A percentile compares a stretch with the other conserved stretches of the same genome.
These are phyloP conservation scores for Isotomurus palustris DNA, from an alignment of 2,888 invertebrate genomes.

Conservation along the genomic window DNA sequence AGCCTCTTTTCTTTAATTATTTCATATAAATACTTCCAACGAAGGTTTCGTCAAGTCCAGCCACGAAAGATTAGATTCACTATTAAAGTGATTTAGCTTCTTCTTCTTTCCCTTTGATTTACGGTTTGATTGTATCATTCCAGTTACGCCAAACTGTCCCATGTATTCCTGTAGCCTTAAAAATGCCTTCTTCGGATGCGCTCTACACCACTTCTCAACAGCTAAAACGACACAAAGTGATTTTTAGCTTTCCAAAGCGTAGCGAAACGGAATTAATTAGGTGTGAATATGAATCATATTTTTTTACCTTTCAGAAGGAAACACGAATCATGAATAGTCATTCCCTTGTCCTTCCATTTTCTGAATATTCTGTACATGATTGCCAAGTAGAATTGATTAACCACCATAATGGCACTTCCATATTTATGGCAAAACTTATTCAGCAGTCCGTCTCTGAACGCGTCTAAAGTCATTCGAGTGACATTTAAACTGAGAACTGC, in stretches of 20 bases:
- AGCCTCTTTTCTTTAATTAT: background rate
- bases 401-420: slow-evolving; percentile 49
- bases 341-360: slow-evolving; percentile 53
- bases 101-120: slow-evolving; percentile 33
- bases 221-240: slow-evolving; percentile 25
- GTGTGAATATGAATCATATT: background rate
- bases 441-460: slow-evolving; percentile 52
- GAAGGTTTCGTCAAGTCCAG: slow-evolving; percentile 46
- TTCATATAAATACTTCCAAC: slow-evolving; percentile 45
- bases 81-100: slow-evolving; percentile 15
- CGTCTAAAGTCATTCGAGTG: slow-evolving; percentile 53
- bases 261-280: background rate
- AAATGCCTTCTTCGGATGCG: slow-evolving; percentile 43
- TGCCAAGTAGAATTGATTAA: slow-evolving; percentile 54
- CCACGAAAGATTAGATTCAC: slow-evolving; percentile 35
- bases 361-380: slow-evolving; percentile 51
- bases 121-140: slow-evolving; percentile 17
- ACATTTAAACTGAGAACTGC: slow-evolving; percentile 56
- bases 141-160: slow-evolving; percentile 18
- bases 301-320: slow-evolving; percentile 53
- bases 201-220: slow-evolving; percentile 46
- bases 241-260: background rate
- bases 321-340: slow-evolving; percentile 54
- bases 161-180: slow-evolving; percentile 40
- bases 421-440: slow-evolving; percentile 54